Conservation (phyloP, 2,113 vertebrate species). For the Gobius niger region DNA sequence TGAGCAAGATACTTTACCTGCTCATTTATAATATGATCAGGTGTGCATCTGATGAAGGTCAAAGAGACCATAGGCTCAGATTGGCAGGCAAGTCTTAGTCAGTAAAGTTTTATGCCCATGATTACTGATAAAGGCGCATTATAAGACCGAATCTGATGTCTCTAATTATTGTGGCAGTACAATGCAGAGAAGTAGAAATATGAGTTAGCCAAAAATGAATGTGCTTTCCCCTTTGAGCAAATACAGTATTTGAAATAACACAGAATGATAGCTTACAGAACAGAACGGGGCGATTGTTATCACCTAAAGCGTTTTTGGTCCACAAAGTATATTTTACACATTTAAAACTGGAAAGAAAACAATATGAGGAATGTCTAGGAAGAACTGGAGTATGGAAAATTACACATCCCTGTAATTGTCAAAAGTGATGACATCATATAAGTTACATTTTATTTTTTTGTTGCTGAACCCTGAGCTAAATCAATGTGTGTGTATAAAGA, state of each 20-base stretch:
- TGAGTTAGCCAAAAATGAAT: constrained; percentile 23
- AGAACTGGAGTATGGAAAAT: constrained; percentile 20
- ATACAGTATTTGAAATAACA: constrained; percentile 32
- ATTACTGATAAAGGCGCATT: too few species aligned
- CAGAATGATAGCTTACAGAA: constrained; percentile 17
- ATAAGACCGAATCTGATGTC: too few species aligned
- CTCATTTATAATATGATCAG: too few species aligned
- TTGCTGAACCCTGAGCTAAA: constrained; percentile 77
- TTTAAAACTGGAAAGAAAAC: constrained; percentile 21
- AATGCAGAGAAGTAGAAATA: constrained; percentile 21
- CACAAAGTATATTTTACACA: constrained; percentile 46
- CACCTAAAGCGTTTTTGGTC: constrained; percentile 66
- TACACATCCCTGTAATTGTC: constrained; percentile 50
- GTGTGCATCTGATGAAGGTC: too few species aligned
- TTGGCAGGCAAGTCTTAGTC: too few species aligned
- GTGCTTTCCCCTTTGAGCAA: constrained; percentile 41
- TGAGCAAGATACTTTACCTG: too few species aligned
- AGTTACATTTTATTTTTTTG: constrained; percentile 59
- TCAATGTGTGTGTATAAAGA: constrained; percentile 39
- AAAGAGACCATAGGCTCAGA: too few species aligned
- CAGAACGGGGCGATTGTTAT: constrained; percentile 24
- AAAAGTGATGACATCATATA: constrained; percentile 71
- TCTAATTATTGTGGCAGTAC: constrained; percentile 9
- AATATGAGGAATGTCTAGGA: constrained; percentile 26
- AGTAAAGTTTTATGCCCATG: too few species aligned